Evolutionary conservation across 2,888 invertebrate genomes (phyloP), one percentile per base, ranked within the genome.

Genomic region (Teinopalpus imperialis): DNA sequence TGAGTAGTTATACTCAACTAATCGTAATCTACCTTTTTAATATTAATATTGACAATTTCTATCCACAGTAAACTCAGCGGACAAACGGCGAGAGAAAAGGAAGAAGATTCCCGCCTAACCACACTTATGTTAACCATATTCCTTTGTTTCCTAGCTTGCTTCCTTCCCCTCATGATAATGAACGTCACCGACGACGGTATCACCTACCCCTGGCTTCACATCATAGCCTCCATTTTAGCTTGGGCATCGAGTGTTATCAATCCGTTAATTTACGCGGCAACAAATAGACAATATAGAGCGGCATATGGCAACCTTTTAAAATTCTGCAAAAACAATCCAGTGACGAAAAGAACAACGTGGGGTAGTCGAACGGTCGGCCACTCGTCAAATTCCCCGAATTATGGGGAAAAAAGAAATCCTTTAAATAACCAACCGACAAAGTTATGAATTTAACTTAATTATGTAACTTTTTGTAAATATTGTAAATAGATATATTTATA

Each of bases 201-300:
- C 48, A 66, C 49, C 2, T 91, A 90, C 61, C 96, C 97, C 2
- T 91, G 92, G 78, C 77, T 96, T 0, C 96, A 97, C 69, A 93
- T 97, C 50, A 87, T 96, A 43, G 95, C 96, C 0, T 96, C 96
- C 0, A 92, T 97, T 39, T 87, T 96, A 53, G 96, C 97, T 0
- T 97, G 97, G 96, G 94, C 95, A 0, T 96, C 97, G 0, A 94
- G 96, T 48, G 96, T 97, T 37, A 91, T 97, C 56, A 97, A 97
- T 80, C 97, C 97, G 0, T 90, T 97, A 51, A 96, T 97, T 54
- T 97, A 97, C 80, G 97, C 97, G 2, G 95, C 94, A 3, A 96
- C 96, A 57, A 97, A 97, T 74, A 90, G 95, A 53, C 95, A 96
- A 63, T 97, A 97, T 69, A 66, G 91, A 49, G 89, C 91, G 1